Conservation (phyloP, 2,113 vertebrate species). For the Pterocles orientalis region DNA sequence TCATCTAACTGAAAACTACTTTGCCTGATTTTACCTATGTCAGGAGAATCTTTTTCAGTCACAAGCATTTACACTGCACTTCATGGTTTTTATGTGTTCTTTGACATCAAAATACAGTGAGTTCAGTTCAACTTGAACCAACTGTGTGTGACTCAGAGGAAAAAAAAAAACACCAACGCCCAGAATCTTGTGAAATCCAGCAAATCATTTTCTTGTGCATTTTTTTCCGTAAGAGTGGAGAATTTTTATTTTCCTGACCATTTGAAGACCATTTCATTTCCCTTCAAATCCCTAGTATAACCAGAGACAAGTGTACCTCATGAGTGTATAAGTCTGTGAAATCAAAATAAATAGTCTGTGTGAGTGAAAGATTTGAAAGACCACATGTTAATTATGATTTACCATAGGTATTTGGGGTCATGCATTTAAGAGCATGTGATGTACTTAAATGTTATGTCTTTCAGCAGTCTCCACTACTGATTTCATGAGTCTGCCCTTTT, state of each 20-base stretch:
- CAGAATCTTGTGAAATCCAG: slow-evolving; percentile 46
- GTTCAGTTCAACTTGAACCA: slow-evolving; percentile 30
- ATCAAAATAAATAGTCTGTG: slow-evolving; percentile 46
- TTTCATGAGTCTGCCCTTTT: slow-evolving; percentile 79
- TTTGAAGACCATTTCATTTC: slow-evolving; percentile 48
- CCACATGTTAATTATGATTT: slow-evolving; percentile 64
- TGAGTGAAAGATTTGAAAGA: slow-evolving; percentile 49
- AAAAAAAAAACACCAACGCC: neutral
- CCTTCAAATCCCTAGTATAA: slow-evolving; percentile 49
- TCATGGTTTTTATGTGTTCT: slow-evolving; percentile 12
- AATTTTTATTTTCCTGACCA: slow-evolving; percentile 64
- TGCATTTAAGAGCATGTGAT: slow-evolving; percentile 68
- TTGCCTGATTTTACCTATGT: slow-evolving; percentile 16
- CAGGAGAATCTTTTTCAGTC: slow-evolving; percentile 46
- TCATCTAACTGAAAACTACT: slow-evolving; percentile 42
- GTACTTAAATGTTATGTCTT: slow-evolving; percentile 70
- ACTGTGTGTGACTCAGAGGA: slow-evolving; percentile 57
- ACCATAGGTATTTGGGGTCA: slow-evolving; percentile 57
- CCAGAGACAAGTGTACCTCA: neutral
- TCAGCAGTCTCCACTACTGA: slow-evolving; percentile 74
- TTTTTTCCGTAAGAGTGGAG: slow-evolving; percentile 67
- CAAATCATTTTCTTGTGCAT: slow-evolving; percentile 61
- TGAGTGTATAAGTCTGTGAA: neutral
- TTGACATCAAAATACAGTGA: neutral
- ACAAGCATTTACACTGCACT: slow-evolving; percentile 26